phyloP scores from a whole-genome alignment of 2,888 invertebrate genomes.

The Odontocerum albicorne region DNA sequence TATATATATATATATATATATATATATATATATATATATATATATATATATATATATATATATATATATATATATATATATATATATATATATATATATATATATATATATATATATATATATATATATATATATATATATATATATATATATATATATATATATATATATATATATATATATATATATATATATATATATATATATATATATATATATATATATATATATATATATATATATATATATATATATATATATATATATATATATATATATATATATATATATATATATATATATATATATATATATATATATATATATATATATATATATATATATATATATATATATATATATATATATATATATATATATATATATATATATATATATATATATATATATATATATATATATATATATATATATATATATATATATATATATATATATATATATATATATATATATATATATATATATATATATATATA shows the following conservation, averaged over 20 bases:
- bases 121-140: not conserved
- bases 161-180: not conserved
- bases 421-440: too few relatives aligned
- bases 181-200: not conserved
- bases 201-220: not conserved
- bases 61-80: not conserved
- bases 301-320: not conserved
- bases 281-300: not conserved
- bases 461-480: too few relatives aligned
- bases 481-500: too few relatives aligned
- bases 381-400: too few relatives aligned
- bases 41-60: not conserved
- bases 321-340: not conserved
- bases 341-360: too few relatives aligned
- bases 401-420: too few relatives aligned
- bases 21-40: not conserved
- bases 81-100: not conserved
- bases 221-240: not conserved
- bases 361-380: too few relatives aligned
- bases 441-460: too few relatives aligned
- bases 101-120: not conserved
- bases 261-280: not conserved
- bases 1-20: not conserved
- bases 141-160: not conserved
- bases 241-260: not conserved